phyloP scores from a whole-genome alignment of 2,113 vertebrate genomes.

The Phalacrocorax pelagicus region DNA sequence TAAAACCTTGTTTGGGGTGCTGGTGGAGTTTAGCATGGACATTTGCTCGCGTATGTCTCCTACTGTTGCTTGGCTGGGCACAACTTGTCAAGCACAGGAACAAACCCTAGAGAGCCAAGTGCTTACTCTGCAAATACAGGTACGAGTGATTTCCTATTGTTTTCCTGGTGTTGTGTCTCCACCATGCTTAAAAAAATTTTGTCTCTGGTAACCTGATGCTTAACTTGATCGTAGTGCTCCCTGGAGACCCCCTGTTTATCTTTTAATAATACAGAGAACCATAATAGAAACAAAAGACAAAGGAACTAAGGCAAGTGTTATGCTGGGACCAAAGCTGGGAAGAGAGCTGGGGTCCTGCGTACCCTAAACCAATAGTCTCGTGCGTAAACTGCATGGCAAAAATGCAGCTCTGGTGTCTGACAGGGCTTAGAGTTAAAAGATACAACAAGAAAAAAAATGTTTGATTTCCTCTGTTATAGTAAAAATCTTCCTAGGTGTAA shows the following conservation, averaged over 20 bases:
- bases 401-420: background rate
- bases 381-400: background rate
- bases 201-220: background rate
- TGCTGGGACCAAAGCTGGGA: background rate
- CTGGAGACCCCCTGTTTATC: background rate
- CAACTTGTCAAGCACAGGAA: background rate
- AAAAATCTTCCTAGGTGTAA: background rate
- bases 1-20: background rate
- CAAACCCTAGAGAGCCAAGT: background rate
- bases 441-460: background rate
- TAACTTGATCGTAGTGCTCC: background rate
- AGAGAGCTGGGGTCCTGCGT: background rate
- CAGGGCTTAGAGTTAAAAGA: background rate
- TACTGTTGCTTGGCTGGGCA: background rate
- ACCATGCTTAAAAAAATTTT: background rate
- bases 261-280: background rate
- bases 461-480: background rate
- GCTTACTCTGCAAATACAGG: background rate
- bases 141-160: background rate
- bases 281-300: background rate
- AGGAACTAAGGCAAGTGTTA: background rate
- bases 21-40: background rate
- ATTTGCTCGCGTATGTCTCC: background rate
- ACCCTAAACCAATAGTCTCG: background rate
- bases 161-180: background rate